A percentile compares a stretch with the other conserved stretches of the same genome.
Evolutionary conservation across 2,797 vertebrate genomes (phyloP).

Genomic region (Odontamblyopus rebecca): DNA sequence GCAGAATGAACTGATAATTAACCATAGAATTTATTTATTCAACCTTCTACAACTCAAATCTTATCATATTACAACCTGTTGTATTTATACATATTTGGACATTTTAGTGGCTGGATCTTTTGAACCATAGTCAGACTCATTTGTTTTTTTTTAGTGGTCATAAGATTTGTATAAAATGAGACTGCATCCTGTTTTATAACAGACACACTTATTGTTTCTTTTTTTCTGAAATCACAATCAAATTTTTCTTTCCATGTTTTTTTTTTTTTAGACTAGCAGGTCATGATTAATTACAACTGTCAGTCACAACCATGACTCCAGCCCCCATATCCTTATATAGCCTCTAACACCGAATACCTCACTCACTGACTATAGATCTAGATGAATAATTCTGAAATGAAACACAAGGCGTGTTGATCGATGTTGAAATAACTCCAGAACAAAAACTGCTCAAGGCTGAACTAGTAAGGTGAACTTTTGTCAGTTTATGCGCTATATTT

Average conservation of each 20-base stretch:
- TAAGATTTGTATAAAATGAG: too few relatives aligned
- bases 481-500: constrained; percentile 6
- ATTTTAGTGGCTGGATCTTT: too few relatives aligned
- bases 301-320: background rate
- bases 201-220: background rate
- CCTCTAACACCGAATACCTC: background rate
- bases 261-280: background rate
- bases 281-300: constrained; percentile 1
- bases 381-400: constrained; percentile 14
- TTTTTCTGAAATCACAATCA: background rate
- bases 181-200: background rate
- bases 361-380: background rate
- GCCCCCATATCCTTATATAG: background rate
- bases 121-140: too few relatives aligned
- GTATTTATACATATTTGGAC: too few relatives aligned
- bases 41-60: too few relatives aligned
- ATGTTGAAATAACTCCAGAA: constrained; percentile 17
- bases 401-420: constrained; percentile 4
- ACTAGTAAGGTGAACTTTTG: constrained; percentile 1
- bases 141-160: too few relatives aligned
- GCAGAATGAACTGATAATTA: too few relatives aligned
- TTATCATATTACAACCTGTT: too few relatives aligned
- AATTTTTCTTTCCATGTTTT: background rate
- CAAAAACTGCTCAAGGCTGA: constrained; percentile 15
- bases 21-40: too few relatives aligned